These are phyloP conservation scores for Pseudoatta argentina DNA, from an alignment of 1,140 invertebrate genomes.

Conservation along the genomic window DNA sequence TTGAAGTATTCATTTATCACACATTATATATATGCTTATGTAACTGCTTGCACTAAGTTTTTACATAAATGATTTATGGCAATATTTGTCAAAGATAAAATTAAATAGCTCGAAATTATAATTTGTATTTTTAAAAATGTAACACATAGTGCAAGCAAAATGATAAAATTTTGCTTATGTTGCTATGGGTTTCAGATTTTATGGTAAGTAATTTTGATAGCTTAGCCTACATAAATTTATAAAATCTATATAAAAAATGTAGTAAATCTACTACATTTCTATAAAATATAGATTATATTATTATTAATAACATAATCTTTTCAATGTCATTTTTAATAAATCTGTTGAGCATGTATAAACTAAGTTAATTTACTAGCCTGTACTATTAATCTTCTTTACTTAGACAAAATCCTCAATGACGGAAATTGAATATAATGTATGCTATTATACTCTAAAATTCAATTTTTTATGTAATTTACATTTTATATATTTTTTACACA, in stretches of 20 bases:
- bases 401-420: background rate
- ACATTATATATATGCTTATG: background rate
- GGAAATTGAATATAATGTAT: background rate
- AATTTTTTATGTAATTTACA: conserved; percentile 1
- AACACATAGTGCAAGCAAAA: conserved; percentile 5
- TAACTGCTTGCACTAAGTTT: conserved; percentile 7
- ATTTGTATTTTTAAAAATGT: conserved; percentile 2
- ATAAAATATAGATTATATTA: background rate
- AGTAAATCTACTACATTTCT: background rate
- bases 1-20: conserved; percentile 23
- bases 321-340: conserved; percentile 1
- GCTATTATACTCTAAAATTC: background rate
- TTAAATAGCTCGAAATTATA: background rate
- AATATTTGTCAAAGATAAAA: background rate
- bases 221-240: background rate
- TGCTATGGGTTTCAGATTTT: conserved; percentile 24
- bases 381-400: background rate
- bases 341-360: background rate
- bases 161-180: conserved; percentile 13
- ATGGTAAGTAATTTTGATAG: conserved; percentile 46
- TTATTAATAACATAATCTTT: background rate
- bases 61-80: background rate
- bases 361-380: background rate
- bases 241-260: background rate
- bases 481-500: background rate